phyloP scores from a whole-genome alignment of 2,113 vertebrate genomes.

The Nothoprocta pentlandii region DNA sequence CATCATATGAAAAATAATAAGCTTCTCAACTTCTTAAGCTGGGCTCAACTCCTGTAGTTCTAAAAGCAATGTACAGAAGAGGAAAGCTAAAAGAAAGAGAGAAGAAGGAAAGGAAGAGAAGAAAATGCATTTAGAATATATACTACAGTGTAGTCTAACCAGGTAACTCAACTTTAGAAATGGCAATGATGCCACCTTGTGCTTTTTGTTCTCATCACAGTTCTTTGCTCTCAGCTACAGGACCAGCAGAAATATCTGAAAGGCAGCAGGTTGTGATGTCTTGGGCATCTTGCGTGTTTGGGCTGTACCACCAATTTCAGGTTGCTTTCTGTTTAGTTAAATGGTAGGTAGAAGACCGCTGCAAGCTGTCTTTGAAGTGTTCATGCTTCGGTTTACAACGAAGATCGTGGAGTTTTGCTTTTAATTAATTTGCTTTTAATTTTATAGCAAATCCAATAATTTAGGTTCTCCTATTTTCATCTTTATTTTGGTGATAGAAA shows the following conservation, averaged over 20 bases:
- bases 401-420: neutral
- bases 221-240: neutral
- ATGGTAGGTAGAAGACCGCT: neutral
- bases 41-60: neutral
- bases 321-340: neutral
- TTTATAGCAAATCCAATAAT: neutral
- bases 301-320: neutral
- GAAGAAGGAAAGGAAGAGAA: neutral
- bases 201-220: neutral
- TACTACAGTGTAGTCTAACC: fast-evolving
- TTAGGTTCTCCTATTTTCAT: neutral
- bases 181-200: slow-evolving; percentile 53
- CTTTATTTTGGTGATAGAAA: neutral
- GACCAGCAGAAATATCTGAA: neutral
- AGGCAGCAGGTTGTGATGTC: neutral
- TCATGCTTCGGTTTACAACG: neutral
- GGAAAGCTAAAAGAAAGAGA: neutral
- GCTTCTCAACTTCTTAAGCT: neutral
- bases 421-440: neutral
- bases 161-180: neutral
- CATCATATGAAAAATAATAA: neutral
- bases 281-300: neutral
- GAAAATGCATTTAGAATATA: neutral
- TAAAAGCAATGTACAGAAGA: neutral
- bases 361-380: neutral